A percentile compares a stretch with the other conserved stretches of the same genome.
phyloP scores from a whole-genome alignment of 2,797 vertebrate species.

The Myiotriccus ornatus region DNA sequence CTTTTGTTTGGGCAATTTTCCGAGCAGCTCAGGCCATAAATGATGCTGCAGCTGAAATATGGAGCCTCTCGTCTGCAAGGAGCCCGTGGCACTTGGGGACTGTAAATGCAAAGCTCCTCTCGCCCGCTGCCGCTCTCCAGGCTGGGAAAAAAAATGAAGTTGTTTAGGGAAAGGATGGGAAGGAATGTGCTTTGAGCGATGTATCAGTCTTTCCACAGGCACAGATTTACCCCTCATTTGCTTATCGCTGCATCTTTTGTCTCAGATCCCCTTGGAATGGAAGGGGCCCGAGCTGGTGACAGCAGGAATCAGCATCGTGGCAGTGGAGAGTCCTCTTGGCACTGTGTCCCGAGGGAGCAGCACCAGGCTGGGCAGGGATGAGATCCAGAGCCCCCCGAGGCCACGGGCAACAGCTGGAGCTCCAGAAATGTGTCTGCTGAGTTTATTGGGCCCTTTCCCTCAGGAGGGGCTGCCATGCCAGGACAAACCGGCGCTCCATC shows the following conservation, averaged over 20 bases:
- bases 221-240: background rate
- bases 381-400: background rate
- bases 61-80: background rate
- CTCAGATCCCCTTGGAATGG: background rate
- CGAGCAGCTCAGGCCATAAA: background rate
- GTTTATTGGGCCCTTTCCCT: background rate
- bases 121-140: background rate
- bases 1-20: background rate
- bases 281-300: background rate
- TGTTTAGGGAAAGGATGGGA: background rate
- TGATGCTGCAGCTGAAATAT: background rate
- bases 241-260: background rate
- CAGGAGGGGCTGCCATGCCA: background rate
- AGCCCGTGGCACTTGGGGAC: background rate
- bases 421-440: background rate
- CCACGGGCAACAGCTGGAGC: background rate
- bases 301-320: background rate
- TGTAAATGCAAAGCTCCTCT: background rate
- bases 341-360: background rate
- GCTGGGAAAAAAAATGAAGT: background rate
- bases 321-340: background rate
- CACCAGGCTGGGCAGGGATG: rapidly evolving
- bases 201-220: background rate
- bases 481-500: background rate
- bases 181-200: background rate